These are phyloP conservation scores for Gymnoscopelus braueri DNA, from an alignment of 2,797 vertebrate genomes.

Conservation along the genomic window DNA sequence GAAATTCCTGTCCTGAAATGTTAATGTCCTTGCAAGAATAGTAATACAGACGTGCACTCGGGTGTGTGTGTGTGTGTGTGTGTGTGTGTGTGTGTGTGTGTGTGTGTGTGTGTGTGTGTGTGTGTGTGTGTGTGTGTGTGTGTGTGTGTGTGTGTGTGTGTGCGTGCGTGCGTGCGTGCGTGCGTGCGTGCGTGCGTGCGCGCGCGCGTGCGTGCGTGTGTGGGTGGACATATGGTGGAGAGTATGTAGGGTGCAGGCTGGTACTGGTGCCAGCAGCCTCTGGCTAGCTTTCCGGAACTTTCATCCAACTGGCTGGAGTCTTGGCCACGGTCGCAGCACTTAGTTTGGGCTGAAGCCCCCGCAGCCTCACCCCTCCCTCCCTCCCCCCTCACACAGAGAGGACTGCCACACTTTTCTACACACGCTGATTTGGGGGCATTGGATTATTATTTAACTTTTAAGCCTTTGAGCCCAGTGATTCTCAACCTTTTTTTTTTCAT, in stretches of 20 bases:
- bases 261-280: slow-evolving; percentile 72
- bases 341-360: slow-evolving; percentile 50
- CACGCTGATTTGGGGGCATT: too few species aligned
- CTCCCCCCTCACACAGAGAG: neutral
- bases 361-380: neutral
- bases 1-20: too few species aligned
- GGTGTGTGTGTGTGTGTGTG: slow-evolving; percentile 5
- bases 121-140: slow-evolving; percentile 2
- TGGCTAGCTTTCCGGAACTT: slow-evolving; percentile 73
- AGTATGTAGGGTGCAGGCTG: slow-evolving; percentile 60
- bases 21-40: too few species aligned
- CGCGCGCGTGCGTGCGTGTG: slow-evolving; percentile 20
- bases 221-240: slow-evolving; percentile 70
- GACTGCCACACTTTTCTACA: too few species aligned
- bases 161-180: neutral
- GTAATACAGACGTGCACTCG: neutral
- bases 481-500: too few species aligned
- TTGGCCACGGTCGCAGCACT: slow-evolving; percentile 51
- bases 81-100: neutral
- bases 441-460: too few species aligned
- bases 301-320: slow-evolving; percentile 64
- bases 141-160: neutral
- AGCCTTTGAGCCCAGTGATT: too few species aligned
- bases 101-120: neutral
- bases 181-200: slow-evolving; percentile 14